These are phyloP conservation scores for Nycticebus coucang DNA, from an alignment of 2,113 vertebrate genomes.

Conservation along the genomic window DNA sequence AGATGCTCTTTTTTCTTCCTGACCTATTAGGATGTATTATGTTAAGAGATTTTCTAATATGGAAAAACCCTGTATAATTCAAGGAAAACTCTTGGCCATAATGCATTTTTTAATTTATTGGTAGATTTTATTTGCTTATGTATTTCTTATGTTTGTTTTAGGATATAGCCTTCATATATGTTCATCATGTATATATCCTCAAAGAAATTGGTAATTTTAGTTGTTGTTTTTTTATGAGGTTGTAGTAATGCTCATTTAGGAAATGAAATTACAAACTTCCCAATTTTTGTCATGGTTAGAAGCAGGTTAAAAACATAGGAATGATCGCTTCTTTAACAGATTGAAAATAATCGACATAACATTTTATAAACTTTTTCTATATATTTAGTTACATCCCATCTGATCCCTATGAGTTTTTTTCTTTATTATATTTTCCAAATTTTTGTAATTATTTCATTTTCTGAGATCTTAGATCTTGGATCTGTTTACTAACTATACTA, in stretches of 20 bases:
- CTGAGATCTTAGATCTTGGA: neutral
- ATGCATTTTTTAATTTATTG: neutral
- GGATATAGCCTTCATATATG: neutral
- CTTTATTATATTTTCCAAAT: neutral
- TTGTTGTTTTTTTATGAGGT: neutral
- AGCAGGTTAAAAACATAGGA: neutral
- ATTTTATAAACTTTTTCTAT: neutral
- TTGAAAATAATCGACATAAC: neutral
- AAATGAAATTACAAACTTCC: neutral
- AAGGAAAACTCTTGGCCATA: neutral
- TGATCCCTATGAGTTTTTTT: constrained; percentile 13
- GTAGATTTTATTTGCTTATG: neutral
- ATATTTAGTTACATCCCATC: neutral
- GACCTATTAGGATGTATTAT: neutral
- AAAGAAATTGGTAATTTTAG: neutral
- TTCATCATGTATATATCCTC: neutral
- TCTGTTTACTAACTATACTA: neutral
- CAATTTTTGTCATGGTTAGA: neutral
- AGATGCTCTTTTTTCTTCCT: neutral
- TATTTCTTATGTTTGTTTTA: neutral
- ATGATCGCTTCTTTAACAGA: neutral
- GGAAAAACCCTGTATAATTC: neutral
- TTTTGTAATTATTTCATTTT: neutral
- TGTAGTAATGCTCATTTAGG: neutral
- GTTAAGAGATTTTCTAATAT: neutral